These are phyloP conservation scores for Nesoenas mayeri DNA, from an alignment of 2,113 vertebrate species.

Conservation along the genomic window DNA sequence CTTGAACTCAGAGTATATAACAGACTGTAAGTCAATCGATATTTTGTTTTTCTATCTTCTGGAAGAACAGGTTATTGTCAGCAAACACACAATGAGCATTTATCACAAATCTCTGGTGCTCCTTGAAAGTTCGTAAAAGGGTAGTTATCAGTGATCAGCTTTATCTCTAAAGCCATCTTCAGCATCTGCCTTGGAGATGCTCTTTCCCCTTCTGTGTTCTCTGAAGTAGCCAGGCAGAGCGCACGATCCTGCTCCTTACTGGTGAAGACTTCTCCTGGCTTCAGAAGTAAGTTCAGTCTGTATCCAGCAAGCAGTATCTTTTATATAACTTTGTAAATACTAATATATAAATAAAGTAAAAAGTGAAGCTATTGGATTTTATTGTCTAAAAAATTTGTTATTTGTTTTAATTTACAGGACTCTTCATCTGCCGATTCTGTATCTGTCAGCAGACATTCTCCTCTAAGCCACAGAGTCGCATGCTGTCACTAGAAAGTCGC, in stretches of 20 bases:
- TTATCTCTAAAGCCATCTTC: neutral
- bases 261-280: slow-evolving; percentile 62
- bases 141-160: neutral
- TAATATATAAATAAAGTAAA: neutral
- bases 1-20: neutral
- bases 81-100: neutral
- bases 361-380: neutral
- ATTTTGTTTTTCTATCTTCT: neutral
- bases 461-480: slow-evolving; percentile 37
- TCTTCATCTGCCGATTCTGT: slow-evolving; percentile 60
- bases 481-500: slow-evolving; percentile 53
- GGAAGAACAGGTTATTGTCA: neutral
- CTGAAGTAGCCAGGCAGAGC: slow-evolving; percentile 54
- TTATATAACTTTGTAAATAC: neutral
- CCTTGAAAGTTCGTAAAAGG: neutral
- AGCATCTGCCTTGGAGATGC: slow-evolving; percentile 47
- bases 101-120: neutral
- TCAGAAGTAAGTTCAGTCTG: slow-evolving; percentile 61
- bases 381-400: slow-evolving; percentile 48
- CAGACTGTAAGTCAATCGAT: neutral
- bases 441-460: slow-evolving; percentile 57
- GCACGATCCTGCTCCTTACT: slow-evolving; percentile 9
- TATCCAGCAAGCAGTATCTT: neutral
- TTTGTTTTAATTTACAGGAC: slow-evolving; percentile 70
- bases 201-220: slow-evolving; percentile 14